Base-by-base conservation (phyloP, 2,113 vertebrate genomes). In the Prunella fulvescens region DNA sequence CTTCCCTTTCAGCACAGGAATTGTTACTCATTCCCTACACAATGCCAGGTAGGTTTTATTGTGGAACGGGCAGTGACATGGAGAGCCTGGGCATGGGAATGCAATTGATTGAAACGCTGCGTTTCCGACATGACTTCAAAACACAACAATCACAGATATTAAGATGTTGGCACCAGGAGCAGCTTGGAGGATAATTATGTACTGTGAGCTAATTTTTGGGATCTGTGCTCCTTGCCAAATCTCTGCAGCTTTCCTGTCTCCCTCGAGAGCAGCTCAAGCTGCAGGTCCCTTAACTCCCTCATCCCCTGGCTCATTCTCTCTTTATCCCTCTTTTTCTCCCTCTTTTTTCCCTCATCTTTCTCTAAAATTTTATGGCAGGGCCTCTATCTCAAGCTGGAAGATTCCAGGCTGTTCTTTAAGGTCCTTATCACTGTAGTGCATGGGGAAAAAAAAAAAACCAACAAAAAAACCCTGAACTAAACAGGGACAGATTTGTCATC, bases 1-100 rank as follows among this genome's bases (percentile, higher is more conserved):
- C 92, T 88, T 94, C 94, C 91, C 87, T 95, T 97, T 95, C 83
- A 64, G 88, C 76, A 90, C 95, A 96, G 96, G 96, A 97, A 96
- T 96, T 45, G 87, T 96, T 91, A 97, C 97, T 98, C 97, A 97
- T 96, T 97, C 97, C 44, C 40, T 11, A 95, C 85, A 97, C 97
- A 98, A 97, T 98, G 95, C 88, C 88, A 95, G 84, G 91, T 97
- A 80, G 54, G n/a, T 53, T 88, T 97, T 79, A 98, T 97, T 97
- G 97, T 98, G 78, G 76, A 93, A 78, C 8, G 53, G 95, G 95
- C 95, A 97, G 39, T 95, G 97, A 94, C 96, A 96, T 4, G 91
- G 96, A 95, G 84, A 19, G 66, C n/a, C 95, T 45, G 93, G 94
- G 90, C 91, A 96, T 98, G 97, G 95, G 97, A 98, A 98, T 97